Percentiles rank a stretch among this genome's conserved stretches.
These are phyloP conservation scores for Aromia moschata DNA, from an alignment of 2,888 invertebrate genomes.

Conservation along the genomic window DNA sequence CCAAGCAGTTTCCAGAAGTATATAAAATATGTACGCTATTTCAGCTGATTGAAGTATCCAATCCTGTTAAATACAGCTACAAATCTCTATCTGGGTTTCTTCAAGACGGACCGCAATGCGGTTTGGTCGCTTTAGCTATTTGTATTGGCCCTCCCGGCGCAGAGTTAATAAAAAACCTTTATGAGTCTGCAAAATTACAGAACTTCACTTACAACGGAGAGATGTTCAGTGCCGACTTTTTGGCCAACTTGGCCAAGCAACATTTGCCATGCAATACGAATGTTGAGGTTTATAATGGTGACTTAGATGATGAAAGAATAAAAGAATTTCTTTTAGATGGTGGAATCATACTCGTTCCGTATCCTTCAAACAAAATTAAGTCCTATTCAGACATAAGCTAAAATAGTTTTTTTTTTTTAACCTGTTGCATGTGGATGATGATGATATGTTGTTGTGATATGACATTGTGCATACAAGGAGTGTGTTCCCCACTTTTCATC, in stretches of 20 bases:
- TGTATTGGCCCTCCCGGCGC: constrained; percentile 70
- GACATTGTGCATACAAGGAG: background rate
- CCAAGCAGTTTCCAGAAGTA: constrained; percentile 66
- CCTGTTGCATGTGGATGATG: background rate
- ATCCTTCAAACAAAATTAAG: constrained; percentile 60
- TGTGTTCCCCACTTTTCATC: background rate
- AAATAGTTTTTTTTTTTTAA: background rate
- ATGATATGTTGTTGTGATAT: no score
- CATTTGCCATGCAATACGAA: constrained; percentile 66
- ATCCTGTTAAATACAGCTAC: constrained; percentile 64
- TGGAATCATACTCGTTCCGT: constrained; percentile 65
- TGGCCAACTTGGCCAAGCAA: constrained; percentile 71
- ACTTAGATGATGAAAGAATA: constrained; percentile 60
- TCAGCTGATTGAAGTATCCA: constrained; percentile 64
- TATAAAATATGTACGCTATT: constrained; percentile 69
- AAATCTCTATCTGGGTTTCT: constrained; percentile 48
- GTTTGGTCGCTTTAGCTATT: constrained; percentile 88
- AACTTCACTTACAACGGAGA: constrained; percentile 86
- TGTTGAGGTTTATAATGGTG: constrained; percentile 62
- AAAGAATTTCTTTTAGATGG: constrained; percentile 60
- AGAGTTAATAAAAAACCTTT: constrained; percentile 68
- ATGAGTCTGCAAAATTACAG: constrained; percentile 68
- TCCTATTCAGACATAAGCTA: background rate
- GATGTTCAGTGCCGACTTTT: constrained; percentile 82
- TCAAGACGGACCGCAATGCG: constrained; percentile 82